These are phyloP conservation scores for Embiotoca jacksoni DNA, from an alignment of 2,113 vertebrate species.

Conservation along the genomic window DNA sequence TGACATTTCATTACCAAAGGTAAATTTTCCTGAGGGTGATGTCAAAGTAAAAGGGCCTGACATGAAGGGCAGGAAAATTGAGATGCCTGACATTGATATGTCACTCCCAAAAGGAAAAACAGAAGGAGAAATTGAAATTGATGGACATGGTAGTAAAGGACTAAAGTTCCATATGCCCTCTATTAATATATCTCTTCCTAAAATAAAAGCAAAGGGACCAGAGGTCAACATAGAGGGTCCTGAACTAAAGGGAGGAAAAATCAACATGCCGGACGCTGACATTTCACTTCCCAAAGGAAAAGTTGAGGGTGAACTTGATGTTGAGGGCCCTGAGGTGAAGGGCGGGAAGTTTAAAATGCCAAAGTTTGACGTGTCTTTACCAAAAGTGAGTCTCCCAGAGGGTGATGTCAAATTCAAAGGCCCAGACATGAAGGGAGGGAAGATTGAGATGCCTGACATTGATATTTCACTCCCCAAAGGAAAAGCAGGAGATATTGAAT, in stretches of 20 bases:
- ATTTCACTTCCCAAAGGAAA: slow-evolving; percentile 12
- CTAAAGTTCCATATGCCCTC: slow-evolving; percentile 60
- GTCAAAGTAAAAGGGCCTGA: slow-evolving; percentile 1
- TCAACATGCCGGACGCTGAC: neutral
- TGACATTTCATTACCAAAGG: slow-evolving; percentile 46
- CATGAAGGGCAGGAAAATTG: slow-evolving; percentile 7
- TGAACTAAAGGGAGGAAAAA: neutral
- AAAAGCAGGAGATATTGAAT: slow-evolving; percentile 45
- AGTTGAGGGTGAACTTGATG: slow-evolving; percentile 4
- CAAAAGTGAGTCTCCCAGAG: slow-evolving; percentile 31
- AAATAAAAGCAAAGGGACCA: slow-evolving; percentile 22
- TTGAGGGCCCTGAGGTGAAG: slow-evolving; percentile 32
- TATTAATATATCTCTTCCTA: slow-evolving; percentile 62
- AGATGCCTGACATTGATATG: slow-evolving; percentile 24
- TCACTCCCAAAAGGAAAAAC: slow-evolving; percentile 64
- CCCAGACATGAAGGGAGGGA: slow-evolving; percentile 6
- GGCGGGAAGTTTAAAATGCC: slow-evolving; percentile 54
- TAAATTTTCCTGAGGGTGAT: slow-evolving; percentile 13
- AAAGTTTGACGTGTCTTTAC: slow-evolving; percentile 8
- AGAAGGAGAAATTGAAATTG: slow-evolving; percentile 14
- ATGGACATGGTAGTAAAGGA: slow-evolving; percentile 48
- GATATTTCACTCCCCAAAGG: slow-evolving; percentile 46
- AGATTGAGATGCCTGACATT: slow-evolving; percentile 16
- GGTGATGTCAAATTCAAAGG: slow-evolving; percentile 16
- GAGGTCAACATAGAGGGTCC: neutral